These are phyloP conservation scores for Altica lythri DNA, from an alignment of 2,888 invertebrate genomes.

Conservation along the genomic window DNA sequence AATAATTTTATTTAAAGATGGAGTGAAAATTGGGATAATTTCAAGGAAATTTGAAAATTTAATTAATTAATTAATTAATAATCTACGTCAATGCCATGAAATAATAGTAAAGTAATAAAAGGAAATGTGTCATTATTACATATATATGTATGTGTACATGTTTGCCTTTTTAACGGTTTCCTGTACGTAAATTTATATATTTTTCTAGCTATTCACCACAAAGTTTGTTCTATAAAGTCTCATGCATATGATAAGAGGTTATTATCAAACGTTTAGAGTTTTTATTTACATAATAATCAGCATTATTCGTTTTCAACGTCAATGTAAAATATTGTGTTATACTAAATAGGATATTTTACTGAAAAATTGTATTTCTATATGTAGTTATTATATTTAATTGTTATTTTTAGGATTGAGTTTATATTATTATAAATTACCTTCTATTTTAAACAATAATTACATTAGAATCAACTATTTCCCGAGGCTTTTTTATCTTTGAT, in stretches of 20 bases:
- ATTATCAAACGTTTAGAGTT: slow-evolving; percentile 38
- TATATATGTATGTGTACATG: slow-evolving; percentile 13
- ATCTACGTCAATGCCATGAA: slow-evolving; percentile 6
- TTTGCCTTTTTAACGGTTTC: slow-evolving; percentile 28
- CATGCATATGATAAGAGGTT: slow-evolving; percentile 35
- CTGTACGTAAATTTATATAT: slow-evolving; percentile 19
- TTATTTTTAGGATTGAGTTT: too few relatives aligned
- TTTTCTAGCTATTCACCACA: slow-evolving; percentile 24
- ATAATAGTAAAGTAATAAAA: slow-evolving; percentile 15
- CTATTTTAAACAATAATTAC: too few relatives aligned
- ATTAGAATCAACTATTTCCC: too few relatives aligned
- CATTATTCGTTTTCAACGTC: slow-evolving; percentile 34
- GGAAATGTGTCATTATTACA: slow-evolving; percentile 15
- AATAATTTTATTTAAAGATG: not conserved
- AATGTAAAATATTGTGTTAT: slow-evolving; percentile 30
- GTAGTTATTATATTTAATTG: too few relatives aligned
- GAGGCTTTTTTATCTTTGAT: too few relatives aligned
- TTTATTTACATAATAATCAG: slow-evolving; percentile 43
- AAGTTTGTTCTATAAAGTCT: slow-evolving; percentile 25
- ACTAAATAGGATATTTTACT: too few relatives aligned
- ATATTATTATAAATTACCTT: too few relatives aligned
- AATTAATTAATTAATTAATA: not conserved
- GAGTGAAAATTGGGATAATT: not conserved
- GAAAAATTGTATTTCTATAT: too few relatives aligned
- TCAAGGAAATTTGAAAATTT: not conserved